These are phyloP conservation scores for Ectemnius cavifrons DNA, from an alignment of 2,888 invertebrate genomes.

Conservation along the genomic window DNA sequence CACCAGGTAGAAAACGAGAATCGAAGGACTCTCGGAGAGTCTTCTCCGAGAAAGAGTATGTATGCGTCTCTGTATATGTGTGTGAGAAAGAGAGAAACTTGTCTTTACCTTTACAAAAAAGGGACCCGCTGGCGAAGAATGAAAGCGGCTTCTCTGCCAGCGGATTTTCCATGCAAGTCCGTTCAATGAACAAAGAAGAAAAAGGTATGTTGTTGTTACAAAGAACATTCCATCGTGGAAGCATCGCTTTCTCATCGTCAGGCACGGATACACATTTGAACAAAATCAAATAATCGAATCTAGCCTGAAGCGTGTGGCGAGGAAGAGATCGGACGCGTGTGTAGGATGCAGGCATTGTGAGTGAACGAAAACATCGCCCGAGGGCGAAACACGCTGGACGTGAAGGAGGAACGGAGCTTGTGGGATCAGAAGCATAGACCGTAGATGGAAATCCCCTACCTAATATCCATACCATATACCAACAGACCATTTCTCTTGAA, in stretches of 20 bases:
- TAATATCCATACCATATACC: slow-evolving; percentile 55
- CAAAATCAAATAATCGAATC: slow-evolving; percentile 12
- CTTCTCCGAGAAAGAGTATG: neutral
- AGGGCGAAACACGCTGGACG: slow-evolving; percentile 29
- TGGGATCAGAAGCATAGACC: slow-evolving; percentile 34
- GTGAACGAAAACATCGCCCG: slow-evolving; percentile 20
- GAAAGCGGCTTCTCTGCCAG: neutral
- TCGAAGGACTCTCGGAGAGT: neutral
- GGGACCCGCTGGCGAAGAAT: neutral
- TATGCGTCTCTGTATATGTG: no score
- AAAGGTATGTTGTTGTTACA: neutral
- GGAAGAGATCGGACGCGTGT: slow-evolving; percentile 22
- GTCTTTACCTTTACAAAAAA: no score
- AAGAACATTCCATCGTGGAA: neutral
- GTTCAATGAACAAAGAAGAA: neutral
- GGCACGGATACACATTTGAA: neutral
- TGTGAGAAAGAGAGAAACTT: no score
- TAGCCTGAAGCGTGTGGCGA: slow-evolving; percentile 18
- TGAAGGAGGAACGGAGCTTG: slow-evolving; percentile 51
- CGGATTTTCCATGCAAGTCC: no score
- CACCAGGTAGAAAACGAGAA: slow-evolving; percentile 1
- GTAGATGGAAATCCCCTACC: slow-evolving; percentile 28
- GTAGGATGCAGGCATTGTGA: neutral
- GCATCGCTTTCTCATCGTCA: neutral
- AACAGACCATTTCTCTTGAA: slow-evolving; percentile 60